Evolutionary conservation across 2,113 vertebrate species (phyloP).

Genomic region (Anser brachyrhynchus): DNA sequence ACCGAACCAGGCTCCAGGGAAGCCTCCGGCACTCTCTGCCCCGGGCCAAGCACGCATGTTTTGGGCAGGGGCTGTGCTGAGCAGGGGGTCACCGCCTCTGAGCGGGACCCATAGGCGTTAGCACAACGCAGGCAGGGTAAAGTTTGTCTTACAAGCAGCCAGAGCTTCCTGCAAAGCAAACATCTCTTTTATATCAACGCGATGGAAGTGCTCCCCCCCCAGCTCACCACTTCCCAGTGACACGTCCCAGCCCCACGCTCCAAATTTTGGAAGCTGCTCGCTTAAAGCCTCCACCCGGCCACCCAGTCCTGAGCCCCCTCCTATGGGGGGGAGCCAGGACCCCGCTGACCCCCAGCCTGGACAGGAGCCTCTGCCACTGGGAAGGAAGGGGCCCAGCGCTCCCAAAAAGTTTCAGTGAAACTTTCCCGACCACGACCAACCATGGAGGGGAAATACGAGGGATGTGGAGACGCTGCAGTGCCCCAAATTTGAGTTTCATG

Average conservation of each 20-base stretch:
- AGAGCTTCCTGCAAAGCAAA: background rate
- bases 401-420: background rate
- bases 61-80: background rate
- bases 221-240: background rate
- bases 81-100: background rate
- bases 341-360: background rate
- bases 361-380: background rate
- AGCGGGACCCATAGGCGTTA: fast-evolving
- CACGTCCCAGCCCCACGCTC: background rate
- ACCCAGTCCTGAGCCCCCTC: fast-evolving
- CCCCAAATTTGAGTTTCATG: background rate
- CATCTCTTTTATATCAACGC: background rate
- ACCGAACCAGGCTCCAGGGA: fast-evolving
- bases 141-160: fast-evolving
- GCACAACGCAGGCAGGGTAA: background rate
- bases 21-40: background rate
- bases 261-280: background rate
- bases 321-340: background rate
- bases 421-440: background rate
- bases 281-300: background rate
- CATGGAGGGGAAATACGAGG: background rate
- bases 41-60: fast-evolving
- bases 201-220: too few relatives aligned
- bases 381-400: fast-evolving
- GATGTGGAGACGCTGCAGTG: fast-evolving